Evolutionary conservation across 1,140 invertebrate species (phyloP).

Genomic region (Drosophila auraria): DNA sequence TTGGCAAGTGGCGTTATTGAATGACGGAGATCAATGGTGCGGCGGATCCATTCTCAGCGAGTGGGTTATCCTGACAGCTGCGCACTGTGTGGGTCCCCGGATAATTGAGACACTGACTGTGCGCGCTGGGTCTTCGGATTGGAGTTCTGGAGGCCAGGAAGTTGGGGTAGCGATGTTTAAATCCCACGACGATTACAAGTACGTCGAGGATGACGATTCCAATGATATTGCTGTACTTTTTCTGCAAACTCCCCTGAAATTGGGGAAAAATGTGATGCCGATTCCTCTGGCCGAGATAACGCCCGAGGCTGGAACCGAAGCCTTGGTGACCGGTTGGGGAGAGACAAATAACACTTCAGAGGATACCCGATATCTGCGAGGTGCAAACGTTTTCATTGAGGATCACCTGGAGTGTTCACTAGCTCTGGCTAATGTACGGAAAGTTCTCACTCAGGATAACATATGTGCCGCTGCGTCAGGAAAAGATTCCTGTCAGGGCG

Average conservation of each 20-base stretch:
- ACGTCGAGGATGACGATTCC: background rate
- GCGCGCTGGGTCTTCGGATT: background rate
- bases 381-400: background rate
- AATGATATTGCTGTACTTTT: background rate
- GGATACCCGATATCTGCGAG: background rate
- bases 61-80: background rate
- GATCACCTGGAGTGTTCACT: background rate
- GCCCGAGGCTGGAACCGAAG: background rate
- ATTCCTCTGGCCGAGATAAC: background rate
- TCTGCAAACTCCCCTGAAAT: background rate
- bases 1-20: background rate
- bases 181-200: background rate
- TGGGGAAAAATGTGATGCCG: background rate
- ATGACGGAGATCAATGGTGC: no score
- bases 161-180: background rate
- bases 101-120: background rate
- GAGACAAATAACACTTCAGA: no score
- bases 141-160: background rate
- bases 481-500: background rate
- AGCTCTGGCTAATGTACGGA: background rate
- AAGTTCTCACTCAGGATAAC: background rate
- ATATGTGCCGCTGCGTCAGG: background rate
- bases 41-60: background rate
- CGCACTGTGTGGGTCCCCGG: background rate
- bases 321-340: slow-evolving; percentile 1